Evolutionary conservation across 2,888 invertebrate genomes (phyloP).

Genomic region (Agriopis aurantiaria): DNA sequence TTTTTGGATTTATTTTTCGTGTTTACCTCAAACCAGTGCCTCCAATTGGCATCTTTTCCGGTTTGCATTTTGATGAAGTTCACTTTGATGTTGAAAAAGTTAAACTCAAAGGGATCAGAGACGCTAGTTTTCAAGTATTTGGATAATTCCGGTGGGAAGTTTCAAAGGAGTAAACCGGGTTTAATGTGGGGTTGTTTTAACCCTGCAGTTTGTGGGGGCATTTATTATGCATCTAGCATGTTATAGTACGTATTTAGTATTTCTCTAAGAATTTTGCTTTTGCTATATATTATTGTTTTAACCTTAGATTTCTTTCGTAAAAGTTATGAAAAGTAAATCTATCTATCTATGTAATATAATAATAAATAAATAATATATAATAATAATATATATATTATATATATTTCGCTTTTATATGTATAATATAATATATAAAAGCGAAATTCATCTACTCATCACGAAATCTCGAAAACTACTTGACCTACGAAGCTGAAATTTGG

Average conservation of each 20-base stretch:
- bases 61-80: constrained; percentile 34
- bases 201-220: constrained; percentile 1
- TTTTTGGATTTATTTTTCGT: constrained; percentile 31
- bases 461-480: no score
- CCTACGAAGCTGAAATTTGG: no score
- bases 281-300: no score
- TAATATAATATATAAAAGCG: no score
- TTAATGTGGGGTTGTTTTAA: constrained; percentile 18
- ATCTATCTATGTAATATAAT: no score
- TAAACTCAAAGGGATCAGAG: constrained; percentile 45
- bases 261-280: not conserved
- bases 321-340: no score
- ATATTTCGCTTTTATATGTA: no score
- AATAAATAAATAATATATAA: no score
- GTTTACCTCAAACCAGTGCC: constrained; percentile 41
- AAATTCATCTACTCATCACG: no score
- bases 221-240: constrained; percentile 1
- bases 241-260: not conserved
- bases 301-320: no score
- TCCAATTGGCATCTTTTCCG: constrained; percentile 45
- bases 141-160: constrained; percentile 30
- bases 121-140: constrained; percentile 40
- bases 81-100: constrained; percentile 47
- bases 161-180: constrained; percentile 29
- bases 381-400: no score